Evolutionary conservation across 2,888 invertebrate species (phyloP).

Genomic region (Hyles lineata): DNA sequence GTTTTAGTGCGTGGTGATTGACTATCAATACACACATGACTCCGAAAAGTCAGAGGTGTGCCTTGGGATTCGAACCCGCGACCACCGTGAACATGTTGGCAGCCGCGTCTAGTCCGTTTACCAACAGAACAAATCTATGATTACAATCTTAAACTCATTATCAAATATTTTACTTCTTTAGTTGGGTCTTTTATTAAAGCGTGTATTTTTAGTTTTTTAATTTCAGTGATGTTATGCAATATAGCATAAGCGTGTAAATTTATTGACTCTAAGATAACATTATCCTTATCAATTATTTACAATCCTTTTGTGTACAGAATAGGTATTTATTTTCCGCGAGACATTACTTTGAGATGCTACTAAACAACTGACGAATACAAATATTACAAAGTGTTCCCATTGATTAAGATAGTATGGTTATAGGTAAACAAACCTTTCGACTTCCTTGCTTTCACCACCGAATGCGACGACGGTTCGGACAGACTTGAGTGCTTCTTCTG

Average conservation of each 20-base stretch:
- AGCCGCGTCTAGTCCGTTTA: too few species aligned
- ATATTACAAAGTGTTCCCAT: not conserved
- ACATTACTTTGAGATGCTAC: not conserved
- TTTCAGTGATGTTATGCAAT: not conserved
- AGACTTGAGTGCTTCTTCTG: slow-evolving; percentile 89
- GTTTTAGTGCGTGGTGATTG: too few species aligned
- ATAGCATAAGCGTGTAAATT: not conserved
- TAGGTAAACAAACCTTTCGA: slow-evolving; percentile 74
- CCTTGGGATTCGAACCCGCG: too few species aligned
- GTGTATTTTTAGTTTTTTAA: too few species aligned
- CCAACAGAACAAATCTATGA: too few species aligned
- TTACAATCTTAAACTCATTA: too few species aligned
- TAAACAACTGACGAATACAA: not conserved
- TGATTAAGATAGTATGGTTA: not conserved
- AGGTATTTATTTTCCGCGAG: not conserved
- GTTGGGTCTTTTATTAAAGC: too few species aligned
- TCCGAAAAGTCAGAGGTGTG: too few species aligned
- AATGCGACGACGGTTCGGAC: slow-evolving; percentile 91
- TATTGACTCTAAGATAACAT: not conserved
- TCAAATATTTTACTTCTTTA: too few species aligned
- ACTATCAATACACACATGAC: too few species aligned
- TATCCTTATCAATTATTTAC: slow-evolving; percentile 10
- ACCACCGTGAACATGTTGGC: too few species aligned
- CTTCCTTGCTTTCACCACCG: slow-evolving; percentile 88
- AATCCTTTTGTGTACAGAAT: not conserved